Evolutionary conservation across 1,140 invertebrate genomes (phyloP), one percentile per base, ranked within the genome.

Genomic region (Hesperophylax magnus): DNA sequence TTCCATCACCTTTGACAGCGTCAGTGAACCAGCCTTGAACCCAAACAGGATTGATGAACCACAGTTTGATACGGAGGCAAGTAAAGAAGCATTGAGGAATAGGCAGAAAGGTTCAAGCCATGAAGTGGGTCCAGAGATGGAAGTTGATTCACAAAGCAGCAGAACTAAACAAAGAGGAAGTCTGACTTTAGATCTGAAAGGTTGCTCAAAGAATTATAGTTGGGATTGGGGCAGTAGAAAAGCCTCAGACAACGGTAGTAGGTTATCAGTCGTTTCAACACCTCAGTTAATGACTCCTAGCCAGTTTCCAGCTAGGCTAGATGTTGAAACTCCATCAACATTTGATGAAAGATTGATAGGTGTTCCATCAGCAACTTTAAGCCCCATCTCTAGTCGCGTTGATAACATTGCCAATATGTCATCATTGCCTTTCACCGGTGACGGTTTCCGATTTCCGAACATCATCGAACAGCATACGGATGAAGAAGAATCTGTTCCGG

Each of bases 281-380:
- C 85, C 88, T 11, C 88, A 86, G 60, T 86, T 85, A 14, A 74
- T 87, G 11, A 90, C 89, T 5, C 89, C 89, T 1, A 88, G 87
- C 15, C 88, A 90, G 24, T 85, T 89, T 65, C 78, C 22, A 65
- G 58, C 34, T 5, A 74, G 78, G 60, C 85, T 90, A 14, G 88
- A 90, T 77, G 82, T 90, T 53, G 89, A 90, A 86, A 90, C 89
- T 8, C 89, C 89, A 11, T 80, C 80, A 31, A 89, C 88, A 34
- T 81, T 81, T 56, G 83, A 82, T 20, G 72, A 82, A 18, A 79
- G 76, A 6, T 39, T 71, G 22, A 79, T 81, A 20, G 79, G 81
- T 61, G 39, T 82, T 34, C 76, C 81, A n/a, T 81, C 83, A 63
- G 76, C 81, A 20, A 82, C 77, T 14, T 53, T 84, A 18, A 84